phyloP scores from a whole-genome alignment of 1,140 invertebrate species.

The Tetramorium alpestre region DNA sequence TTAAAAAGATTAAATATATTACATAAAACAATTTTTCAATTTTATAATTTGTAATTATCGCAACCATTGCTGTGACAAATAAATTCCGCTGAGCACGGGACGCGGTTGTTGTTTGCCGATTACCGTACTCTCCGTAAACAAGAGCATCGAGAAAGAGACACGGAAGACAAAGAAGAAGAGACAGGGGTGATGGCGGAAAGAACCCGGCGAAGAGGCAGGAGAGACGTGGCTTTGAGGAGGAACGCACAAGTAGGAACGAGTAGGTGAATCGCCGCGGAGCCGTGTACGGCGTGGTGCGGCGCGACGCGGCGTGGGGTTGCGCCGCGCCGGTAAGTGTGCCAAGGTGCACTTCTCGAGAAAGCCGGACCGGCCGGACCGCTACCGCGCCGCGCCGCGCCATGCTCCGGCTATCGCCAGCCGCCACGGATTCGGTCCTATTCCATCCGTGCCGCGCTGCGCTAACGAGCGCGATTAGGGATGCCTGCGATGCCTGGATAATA shows the following conservation, averaged over 20 bases:
- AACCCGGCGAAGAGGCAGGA: neutral
- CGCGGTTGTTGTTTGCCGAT: neutral
- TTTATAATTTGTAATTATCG: neutral
- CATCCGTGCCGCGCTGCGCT: slow-evolving; percentile 48
- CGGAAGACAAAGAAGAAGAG: slow-evolving; percentile 46
- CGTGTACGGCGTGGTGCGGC: slow-evolving; percentile 69
- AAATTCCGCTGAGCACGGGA: neutral
- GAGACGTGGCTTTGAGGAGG: slow-evolving; percentile 4
- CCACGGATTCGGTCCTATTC: slow-evolving; percentile 71
- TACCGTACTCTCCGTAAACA: neutral
- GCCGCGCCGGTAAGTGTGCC: slow-evolving; percentile 82
- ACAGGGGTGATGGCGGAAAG: slow-evolving; percentile 10
- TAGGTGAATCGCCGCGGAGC: slow-evolving; percentile 68
- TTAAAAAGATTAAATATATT: neutral
- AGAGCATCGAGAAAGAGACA: slow-evolving; percentile 20
- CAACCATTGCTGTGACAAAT: neutral
- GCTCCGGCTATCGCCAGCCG: slow-evolving; percentile 65
- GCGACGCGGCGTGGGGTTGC: slow-evolving; percentile 67
- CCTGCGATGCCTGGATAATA: slow-evolving; percentile 10
- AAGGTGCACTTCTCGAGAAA: slow-evolving; percentile 85
- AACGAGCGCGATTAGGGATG: slow-evolving; percentile 26
- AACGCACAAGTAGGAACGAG: slow-evolving; percentile 32
- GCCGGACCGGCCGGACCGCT: slow-evolving; percentile 81
- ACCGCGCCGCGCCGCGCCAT: slow-evolving; percentile 60
- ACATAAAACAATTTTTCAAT: neutral